Conservation (phyloP, 2,797 vertebrate species). For the Phoxinus dragarum region DNA sequence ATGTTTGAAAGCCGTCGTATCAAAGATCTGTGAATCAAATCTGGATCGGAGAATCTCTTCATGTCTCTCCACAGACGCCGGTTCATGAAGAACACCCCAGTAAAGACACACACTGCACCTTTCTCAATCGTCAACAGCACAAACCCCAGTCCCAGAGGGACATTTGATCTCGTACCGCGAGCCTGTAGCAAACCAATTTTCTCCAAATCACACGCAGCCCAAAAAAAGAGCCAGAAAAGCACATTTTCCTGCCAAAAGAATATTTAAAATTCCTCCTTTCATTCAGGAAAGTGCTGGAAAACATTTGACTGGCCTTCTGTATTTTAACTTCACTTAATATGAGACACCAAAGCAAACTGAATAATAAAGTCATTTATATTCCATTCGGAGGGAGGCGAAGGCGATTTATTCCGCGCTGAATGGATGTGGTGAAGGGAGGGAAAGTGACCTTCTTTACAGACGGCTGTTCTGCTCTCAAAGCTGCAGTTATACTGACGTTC, state of each 20-base stretch:
- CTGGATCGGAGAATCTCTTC: background rate
- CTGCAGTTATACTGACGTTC: background rate
- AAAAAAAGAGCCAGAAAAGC: slow-evolving; percentile 69
- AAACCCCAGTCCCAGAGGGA: slow-evolving; percentile 65
- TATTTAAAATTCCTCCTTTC: slow-evolving; percentile 69
- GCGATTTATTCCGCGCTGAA: slow-evolving; percentile 66
- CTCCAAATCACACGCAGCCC: slow-evolving; percentile 67
- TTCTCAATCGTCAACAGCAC: slow-evolving; percentile 65
- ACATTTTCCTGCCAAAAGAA: slow-evolving; percentile 74
- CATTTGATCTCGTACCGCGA: slow-evolving; percentile 53
- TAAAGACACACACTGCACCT: slow-evolving; percentile 19
- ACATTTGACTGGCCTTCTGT: slow-evolving; percentile 59
- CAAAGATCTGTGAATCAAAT: background rate
- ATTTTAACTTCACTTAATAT: slow-evolving; percentile 68
- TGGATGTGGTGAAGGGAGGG: slow-evolving; percentile 42
- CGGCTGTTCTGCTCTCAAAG: background rate
- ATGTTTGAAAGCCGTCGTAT: background rate
- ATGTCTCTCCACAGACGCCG: background rate
- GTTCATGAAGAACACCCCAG: background rate
- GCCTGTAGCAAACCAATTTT: slow-evolving; percentile 75
- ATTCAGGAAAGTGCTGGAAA: slow-evolving; percentile 70
- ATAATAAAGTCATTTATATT: slow-evolving; percentile 73
- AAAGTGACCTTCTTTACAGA: slow-evolving; percentile 59
- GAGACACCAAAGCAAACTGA: slow-evolving; percentile 69
- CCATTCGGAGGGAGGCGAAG: slow-evolving; percentile 62